Conservation (phyloP, 2,797 vertebrate genomes). For the Rhinichthys osculus region DNA sequence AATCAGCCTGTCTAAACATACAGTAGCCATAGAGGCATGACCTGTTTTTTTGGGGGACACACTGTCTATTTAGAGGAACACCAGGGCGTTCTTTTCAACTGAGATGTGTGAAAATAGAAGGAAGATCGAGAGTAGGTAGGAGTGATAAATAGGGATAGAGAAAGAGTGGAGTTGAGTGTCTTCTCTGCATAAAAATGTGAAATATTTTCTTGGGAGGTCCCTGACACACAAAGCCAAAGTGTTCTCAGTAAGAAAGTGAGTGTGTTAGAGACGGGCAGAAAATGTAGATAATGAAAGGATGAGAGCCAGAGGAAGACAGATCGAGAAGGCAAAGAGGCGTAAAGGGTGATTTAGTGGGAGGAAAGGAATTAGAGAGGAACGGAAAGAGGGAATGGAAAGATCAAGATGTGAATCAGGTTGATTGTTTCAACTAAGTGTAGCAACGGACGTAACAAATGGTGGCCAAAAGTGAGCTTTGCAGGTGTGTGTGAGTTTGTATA, state of each 20-base stretch:
- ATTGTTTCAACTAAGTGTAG: constrained; percentile 37
- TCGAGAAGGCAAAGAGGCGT: constrained; percentile 31
- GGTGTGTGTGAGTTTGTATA: constrained; percentile 32
- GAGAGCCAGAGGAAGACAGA: constrained; percentile 37
- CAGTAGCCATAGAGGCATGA: constrained; percentile 11
- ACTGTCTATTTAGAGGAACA: constrained; percentile 40
- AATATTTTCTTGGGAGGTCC: constrained; percentile 54
- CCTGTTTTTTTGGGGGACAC: constrained; percentile 41
- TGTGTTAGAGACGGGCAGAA: background rate
- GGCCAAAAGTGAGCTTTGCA: constrained; percentile 19
- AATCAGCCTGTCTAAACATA: constrained; percentile 6
- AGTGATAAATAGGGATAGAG: constrained; percentile 22
- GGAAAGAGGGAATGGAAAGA: constrained; percentile 56
- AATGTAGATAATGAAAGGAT: constrained; percentile 20
- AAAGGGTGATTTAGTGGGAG: constrained; percentile 45
- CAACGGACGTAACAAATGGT: background rate
- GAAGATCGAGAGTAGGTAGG: constrained; percentile 16
- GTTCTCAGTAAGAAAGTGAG: constrained; percentile 32
- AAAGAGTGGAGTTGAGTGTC: background rate
- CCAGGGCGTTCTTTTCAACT: constrained; percentile 32
- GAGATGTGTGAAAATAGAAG: constrained; percentile 42
- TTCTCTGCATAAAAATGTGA: constrained; percentile 58
- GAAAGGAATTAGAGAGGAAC: constrained; percentile 36
- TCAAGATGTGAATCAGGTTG: constrained; percentile 23
- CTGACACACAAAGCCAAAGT: constrained; percentile 47